Conservation (phyloP, 2,888 invertebrate genomes). For the Tetranychus truncatus region DNA sequence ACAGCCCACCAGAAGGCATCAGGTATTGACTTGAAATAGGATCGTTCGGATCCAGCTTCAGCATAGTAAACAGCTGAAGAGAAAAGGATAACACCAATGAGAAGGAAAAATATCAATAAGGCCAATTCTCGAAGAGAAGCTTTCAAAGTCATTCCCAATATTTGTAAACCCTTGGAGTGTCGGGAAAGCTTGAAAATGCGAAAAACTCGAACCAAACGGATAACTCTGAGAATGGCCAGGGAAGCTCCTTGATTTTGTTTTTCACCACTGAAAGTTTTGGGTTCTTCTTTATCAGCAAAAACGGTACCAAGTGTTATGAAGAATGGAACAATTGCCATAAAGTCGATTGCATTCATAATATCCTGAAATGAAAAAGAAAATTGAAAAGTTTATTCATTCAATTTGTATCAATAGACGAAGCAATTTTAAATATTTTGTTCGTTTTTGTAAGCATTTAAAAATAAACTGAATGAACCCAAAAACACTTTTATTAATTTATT, state of each 20-base stretch:
- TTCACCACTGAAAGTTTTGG: neutral
- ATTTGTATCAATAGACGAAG: neutral
- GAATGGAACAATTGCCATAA: slow-evolving; percentile 99
- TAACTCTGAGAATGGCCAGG: slow-evolving; percentile 92
- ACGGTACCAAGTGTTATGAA: slow-evolving; percentile 40
- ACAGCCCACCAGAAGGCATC: slow-evolving; percentile 85
- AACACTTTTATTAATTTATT: too few species aligned
- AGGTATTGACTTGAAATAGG: slow-evolving; percentile 68
- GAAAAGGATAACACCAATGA: slow-evolving; percentile 91
- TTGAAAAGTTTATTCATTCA: neutral
- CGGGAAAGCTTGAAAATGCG: slow-evolving; percentile 98
- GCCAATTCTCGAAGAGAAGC: slow-evolving; percentile 99
- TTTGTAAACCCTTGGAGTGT: slow-evolving; percentile 98
- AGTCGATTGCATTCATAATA: slow-evolving; percentile 98
- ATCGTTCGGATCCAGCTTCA: slow-evolving; percentile 71
- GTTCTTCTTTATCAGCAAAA: slow-evolving; percentile 18
- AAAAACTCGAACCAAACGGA: slow-evolving; percentile 96
- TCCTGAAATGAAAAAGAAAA: slow-evolving; percentile 40
- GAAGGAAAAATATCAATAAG: slow-evolving; percentile 97
- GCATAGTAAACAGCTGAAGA: slow-evolving; percentile 90
- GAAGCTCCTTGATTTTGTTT: slow-evolving; percentile 81
- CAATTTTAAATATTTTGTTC: too few species aligned
- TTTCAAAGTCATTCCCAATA: slow-evolving; percentile 91
- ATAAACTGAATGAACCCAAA: too few species aligned
- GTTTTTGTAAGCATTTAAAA: too few species aligned